These are phyloP conservation scores for Loxodonta africana DNA, from an alignment of 2,113 vertebrate genomes.

Conservation along the genomic window DNA sequence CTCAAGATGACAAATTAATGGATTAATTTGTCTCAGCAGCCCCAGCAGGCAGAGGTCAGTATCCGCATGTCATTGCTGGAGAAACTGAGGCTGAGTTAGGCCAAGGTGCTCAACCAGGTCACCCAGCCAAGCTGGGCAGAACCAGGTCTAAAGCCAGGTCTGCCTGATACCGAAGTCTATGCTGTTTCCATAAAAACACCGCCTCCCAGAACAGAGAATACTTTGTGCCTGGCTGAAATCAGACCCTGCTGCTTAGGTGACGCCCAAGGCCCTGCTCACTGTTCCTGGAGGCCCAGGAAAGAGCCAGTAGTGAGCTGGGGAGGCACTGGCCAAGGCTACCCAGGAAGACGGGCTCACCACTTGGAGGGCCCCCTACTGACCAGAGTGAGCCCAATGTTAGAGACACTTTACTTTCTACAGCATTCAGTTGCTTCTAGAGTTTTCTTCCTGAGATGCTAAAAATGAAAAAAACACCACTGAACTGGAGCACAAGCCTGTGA, in stretches of 20 bases:
- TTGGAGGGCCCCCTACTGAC: neutral
- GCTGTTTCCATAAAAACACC: rapidly evolving
- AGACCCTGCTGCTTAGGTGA: neutral
- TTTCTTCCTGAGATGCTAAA: neutral
- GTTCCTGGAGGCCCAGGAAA: neutral
- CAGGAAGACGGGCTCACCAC: rapidly evolving
- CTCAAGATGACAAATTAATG: rapidly evolving
- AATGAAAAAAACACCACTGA: neutral
- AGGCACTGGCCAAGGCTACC: neutral
- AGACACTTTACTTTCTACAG: neutral
- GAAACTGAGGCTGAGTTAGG: neutral
- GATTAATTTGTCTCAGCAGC: rapidly evolving
- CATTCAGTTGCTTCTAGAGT: rapidly evolving
- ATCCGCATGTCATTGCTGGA: rapidly evolving
- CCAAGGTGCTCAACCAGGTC: neutral
- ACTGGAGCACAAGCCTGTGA: rapidly evolving
- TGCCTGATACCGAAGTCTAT: neutral
- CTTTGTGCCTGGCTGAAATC: neutral
- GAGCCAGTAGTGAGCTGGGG: neutral
- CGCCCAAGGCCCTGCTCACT: neutral
- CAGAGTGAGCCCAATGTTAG: rapidly evolving
- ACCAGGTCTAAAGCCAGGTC: neutral
- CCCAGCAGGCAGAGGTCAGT: neutral
- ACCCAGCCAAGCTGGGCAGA: neutral
- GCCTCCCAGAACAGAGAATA: neutral